These are phyloP conservation scores for Ricordea florida DNA, from an alignment of 92 coral and sea anemone genomes.

Conservation along the genomic window DNA sequence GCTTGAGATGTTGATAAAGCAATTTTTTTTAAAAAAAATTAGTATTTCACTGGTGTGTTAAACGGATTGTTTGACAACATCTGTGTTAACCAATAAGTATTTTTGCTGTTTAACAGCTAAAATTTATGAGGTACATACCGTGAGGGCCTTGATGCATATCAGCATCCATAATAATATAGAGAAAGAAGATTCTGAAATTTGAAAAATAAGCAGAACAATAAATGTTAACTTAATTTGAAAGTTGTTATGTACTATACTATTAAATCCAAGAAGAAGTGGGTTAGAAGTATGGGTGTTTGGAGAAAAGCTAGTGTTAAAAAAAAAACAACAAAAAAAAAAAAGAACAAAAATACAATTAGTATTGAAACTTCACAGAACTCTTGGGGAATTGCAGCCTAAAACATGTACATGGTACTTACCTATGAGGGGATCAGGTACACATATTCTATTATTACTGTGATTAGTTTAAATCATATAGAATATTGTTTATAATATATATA, in stretches of 20 bases:
- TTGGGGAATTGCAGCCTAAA: not conserved
- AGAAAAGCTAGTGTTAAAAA: not conserved
- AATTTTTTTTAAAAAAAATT: not conserved
- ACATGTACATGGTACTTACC: constrained; percentile 16
- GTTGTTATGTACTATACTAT: constrained; percentile 13
- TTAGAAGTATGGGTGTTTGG: constrained; percentile 39
- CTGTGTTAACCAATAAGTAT: constrained; percentile 1
- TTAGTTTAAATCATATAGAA: not conserved
- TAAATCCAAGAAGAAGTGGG: constrained; percentile 22
- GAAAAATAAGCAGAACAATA: constrained; percentile 32
- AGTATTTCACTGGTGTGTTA: not conserved
- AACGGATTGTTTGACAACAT: not conserved
- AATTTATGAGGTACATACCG: constrained; percentile 33
- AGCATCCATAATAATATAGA: constrained; percentile 17
- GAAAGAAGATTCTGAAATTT: constrained; percentile 26
- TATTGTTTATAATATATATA: not conserved
- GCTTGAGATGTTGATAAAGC: not conserved
- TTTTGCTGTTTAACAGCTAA: constrained; percentile 25
- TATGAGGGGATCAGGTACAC: constrained; percentile 1
- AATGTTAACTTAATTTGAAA: constrained; percentile 19
- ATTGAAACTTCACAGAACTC: not conserved
- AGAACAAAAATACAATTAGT: too few relatives aligned
- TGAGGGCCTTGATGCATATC: constrained; percentile 33
- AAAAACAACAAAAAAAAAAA: too few relatives aligned
- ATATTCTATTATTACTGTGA: not conserved